A percentile compares a stretch with the other conserved stretches of the same genome.
These are phyloP conservation scores for Carcharodon carcharias DNA, from an alignment of 2,797 vertebrate genomes.

Conservation along the genomic window DNA sequence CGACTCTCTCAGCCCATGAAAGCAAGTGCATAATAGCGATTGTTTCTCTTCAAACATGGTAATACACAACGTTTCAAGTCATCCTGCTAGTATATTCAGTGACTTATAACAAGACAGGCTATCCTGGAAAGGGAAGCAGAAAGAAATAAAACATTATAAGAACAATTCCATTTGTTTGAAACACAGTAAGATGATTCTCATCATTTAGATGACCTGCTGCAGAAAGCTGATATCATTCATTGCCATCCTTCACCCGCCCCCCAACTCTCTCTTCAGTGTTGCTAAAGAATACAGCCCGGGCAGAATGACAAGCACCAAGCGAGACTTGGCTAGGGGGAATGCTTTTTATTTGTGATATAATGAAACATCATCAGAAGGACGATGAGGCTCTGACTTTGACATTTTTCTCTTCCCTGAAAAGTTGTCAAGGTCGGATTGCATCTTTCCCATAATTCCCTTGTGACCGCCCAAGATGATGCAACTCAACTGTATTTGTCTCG, in stretches of 20 bases:
- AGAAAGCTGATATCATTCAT: constrained; percentile 15
- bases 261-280: background rate
- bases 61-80: background rate
- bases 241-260: background rate
- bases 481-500: background rate
- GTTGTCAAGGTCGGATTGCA: constrained; percentile 42
- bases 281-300: background rate
- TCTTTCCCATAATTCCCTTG: background rate
- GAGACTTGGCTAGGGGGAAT: background rate
- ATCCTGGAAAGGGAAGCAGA: background rate
- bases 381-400: constrained; percentile 30
- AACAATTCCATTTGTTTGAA: background rate
- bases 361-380: background rate
- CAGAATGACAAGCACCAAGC: background rate
- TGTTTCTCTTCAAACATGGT: background rate
- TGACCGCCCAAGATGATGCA: background rate
- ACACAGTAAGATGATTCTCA: background rate
- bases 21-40: background rate
- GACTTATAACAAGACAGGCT: background rate
- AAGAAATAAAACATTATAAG: background rate
- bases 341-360: constrained; percentile 20
- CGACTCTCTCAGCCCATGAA: background rate
- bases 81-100: background rate
- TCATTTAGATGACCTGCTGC: background rate
- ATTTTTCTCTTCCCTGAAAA: constrained; percentile 34